Base-by-base conservation (phyloP, 2,113 vertebrate genomes). In the Entelurus aequoreus region DNA sequence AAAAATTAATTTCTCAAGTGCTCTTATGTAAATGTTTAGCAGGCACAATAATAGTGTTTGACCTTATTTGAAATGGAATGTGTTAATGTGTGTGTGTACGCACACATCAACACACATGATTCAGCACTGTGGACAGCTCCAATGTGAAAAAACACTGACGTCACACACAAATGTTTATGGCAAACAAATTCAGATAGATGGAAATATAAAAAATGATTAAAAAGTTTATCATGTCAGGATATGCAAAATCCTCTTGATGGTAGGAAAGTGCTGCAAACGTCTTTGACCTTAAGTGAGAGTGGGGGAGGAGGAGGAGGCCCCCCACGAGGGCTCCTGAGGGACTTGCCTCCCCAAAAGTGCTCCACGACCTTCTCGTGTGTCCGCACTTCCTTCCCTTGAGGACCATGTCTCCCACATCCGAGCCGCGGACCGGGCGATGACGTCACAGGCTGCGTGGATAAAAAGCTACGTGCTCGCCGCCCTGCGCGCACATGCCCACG, bases 1-100 rank as follows among this genome's bases (percentile, higher is more conserved):
- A 56, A 56, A 56, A 19, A 44, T 56, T 42, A 0, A 56, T 56
- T 56, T 56, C n/a, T 42, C 8, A 56, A 56, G 54, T 56, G 54
- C 38, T 42, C n/a, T 56, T 55, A 38, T 55, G 54, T 55, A 55
- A 55, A 55, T 38, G 54, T 55, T 56, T 56, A 42, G 37, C 4
- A 40, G 54, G 54, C 38, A 6, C 52, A 54, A 54, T 14, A 56
- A 56, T 16, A 42, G n/a, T 56, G 36, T 28, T 28, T 19, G 38
- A 54, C 13, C 35, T 52, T 12, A 54, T 54, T 56, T 6, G 4
- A 35, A 28, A 10, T 15, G 12, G 42, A 12, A 46, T 35, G 51
- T 12, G 8, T 13, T 19, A 7, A n/a, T 8, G 48, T 7, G 15
- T 16, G 48, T 9, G 48, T 5, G 48, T 2, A 15, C 5, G 8